A percentile compares a stretch with the other conserved stretches of the same genome.
Evolutionary conservation across 2,113 vertebrate species (phyloP).

Genomic region (Urocolius indicus): DNA sequence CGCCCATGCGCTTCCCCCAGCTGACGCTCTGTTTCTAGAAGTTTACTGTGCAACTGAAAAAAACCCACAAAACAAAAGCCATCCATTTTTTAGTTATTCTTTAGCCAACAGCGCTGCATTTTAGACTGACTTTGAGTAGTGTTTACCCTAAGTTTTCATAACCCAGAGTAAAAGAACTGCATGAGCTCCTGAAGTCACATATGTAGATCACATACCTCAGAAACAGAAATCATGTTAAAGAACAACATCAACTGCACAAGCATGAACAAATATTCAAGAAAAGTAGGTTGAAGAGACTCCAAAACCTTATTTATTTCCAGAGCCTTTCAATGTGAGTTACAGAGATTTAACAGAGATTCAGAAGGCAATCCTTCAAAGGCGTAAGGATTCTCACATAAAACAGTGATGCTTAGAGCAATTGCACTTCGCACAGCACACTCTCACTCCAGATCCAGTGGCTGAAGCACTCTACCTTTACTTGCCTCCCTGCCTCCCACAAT

Average conservation of each 20-base stretch:
- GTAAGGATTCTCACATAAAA: not conserved
- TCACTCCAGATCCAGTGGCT: not conserved
- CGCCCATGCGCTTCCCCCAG: conserved; percentile 94
- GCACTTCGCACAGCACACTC: not conserved
- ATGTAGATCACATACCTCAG: not conserved
- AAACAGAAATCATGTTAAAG: not conserved
- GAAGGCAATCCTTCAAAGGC: not conserved
- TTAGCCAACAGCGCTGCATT: not conserved
- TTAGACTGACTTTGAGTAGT: not conserved
- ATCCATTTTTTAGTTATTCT: not conserved
- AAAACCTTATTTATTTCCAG: not conserved
- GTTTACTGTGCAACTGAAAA: conserved; percentile 89
- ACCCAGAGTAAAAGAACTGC: not conserved
- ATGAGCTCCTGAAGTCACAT: not conserved
- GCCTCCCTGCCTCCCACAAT: not conserved
- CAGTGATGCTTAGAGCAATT: not conserved
- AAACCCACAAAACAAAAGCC: not conserved
- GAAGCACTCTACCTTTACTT: not conserved
- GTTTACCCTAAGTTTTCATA: not conserved
- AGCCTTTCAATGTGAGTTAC: not conserved
- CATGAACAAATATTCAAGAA: not conserved
- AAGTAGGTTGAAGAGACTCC: not conserved
- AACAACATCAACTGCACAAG: not conserved
- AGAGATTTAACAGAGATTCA: not conserved
- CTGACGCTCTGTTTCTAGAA: conserved; percentile 93